A percentile compares a stretch with the other conserved stretches of the same genome.
Conservation (phyloP, 92 coral and sea anemone species). For the Chrysogorgia sp. region DNA sequence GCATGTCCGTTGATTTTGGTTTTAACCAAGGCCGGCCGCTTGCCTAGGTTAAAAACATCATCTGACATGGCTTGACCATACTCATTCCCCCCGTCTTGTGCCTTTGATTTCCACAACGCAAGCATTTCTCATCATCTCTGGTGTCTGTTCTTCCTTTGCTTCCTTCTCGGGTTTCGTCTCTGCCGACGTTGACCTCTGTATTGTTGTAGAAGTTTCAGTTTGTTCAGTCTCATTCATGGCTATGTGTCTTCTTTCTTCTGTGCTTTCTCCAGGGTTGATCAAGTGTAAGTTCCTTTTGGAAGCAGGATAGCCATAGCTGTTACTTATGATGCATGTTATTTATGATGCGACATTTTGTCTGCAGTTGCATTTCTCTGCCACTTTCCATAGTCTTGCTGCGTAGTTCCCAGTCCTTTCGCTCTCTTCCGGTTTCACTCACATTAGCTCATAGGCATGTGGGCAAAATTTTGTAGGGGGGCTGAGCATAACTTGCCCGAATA, state of each 20-base stretch:
- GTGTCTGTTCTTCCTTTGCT: not conserved
- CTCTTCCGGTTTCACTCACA: conserved; percentile 37
- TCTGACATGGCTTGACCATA: conserved; percentile 28
- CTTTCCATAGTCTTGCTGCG: conserved; percentile 12
- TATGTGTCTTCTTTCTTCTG: conserved; percentile 19
- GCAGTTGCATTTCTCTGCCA: conserved; percentile 18
- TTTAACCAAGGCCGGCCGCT: conserved; percentile 25
- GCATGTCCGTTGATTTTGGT: conserved; percentile 10
- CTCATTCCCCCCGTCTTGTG: too few relatives aligned
- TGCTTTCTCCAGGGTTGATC: conserved; percentile 25
- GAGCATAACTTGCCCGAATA: too few relatives aligned
- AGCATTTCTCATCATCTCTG: not conserved
- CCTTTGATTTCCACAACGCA: conserved; percentile 1
- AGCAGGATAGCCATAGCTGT: conserved; percentile 4
- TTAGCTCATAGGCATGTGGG: conserved; percentile 13
- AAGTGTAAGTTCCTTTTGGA: conserved; percentile 16
- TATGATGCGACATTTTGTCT: conserved; percentile 22
- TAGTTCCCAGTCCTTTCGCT: conserved; percentile 32
- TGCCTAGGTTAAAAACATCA: conserved; percentile 18
- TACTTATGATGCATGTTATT: conserved; percentile 11
- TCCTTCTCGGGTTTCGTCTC: not conserved
- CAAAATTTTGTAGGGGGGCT: too few relatives aligned
- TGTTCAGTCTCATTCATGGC: conserved; percentile 21
- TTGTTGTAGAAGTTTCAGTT: not conserved
- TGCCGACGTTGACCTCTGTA: not conserved